Evolutionary conservation across 1,140 invertebrate genomes (phyloP), one percentile per base, ranked within the genome.

Genomic region (Habropoda laboriosa): DNA sequence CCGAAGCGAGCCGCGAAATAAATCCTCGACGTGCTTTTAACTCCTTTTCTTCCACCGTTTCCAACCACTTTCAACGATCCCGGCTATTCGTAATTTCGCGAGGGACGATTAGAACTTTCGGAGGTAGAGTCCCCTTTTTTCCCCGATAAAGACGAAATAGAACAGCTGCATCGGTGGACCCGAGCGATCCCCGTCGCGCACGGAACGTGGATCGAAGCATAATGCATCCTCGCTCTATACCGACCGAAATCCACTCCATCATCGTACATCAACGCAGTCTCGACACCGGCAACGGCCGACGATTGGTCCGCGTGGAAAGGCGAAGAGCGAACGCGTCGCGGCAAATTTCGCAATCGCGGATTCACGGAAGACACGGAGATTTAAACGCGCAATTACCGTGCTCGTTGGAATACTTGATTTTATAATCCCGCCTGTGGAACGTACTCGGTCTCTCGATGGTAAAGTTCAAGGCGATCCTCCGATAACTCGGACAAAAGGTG

Each of bases 171-270:
- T 18, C 51, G 51, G 10, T 18, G 47, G n/a, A 49, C 47, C 16
- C n/a, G 47, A 49, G 60, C 47, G 77, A n/a, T n/a, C n/a, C n/a
- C n/a, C n/a, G n/a, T n/a, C n/a, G 79, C 85, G 77, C 78, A 89
- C 91, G 88, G 88, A 91, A 89, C 89, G 87, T 88, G 80, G 81
- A 76, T 67, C 70, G 32, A 68, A 42, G 81, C 68, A 91, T 90
- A 91, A 91, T 91, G 42, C 0, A 21, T 12, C 42, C 42, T 45
- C 27, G 63, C 42, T n/a, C n/a, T n/a, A n/a, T n/a, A n/a, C n/a
- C n/a, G n/a, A n/a, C n/a, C 77, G 5, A 83, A 77, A 85, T 80
- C 71, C 80, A 79, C 81, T 87, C 85, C 73, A 83, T 87, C 86
- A 86, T 85, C 67, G 63, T 18, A 72, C 74, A 42, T 72, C 51